Evolutionary conservation across 2,797 vertebrate genomes (phyloP), one percentile per base, ranked within the genome.

Genomic region (Siniperca obscura): DNA sequence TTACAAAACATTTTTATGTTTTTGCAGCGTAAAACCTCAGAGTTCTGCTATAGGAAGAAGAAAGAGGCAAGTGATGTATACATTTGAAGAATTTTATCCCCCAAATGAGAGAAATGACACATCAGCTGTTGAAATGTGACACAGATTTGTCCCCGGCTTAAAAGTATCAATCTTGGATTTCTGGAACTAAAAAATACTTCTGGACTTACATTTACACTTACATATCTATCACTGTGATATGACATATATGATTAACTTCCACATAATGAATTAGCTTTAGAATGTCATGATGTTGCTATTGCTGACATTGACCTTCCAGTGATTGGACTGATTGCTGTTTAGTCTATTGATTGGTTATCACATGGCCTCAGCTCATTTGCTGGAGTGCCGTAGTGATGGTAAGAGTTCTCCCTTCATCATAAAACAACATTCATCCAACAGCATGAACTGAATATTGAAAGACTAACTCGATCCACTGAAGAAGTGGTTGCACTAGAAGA

Each of bases 341-440:
- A 80, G n/a, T 16, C 22, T 74, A 66, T 78, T 56, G 80, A 83
- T 78, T 2, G 9, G 48, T 19, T n/a, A 12, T 72, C 59, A 48
- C 44, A 12, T 21, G 56, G 34, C 69, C 40, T 76, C 46, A 8
- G 25, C 61, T 81, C 56, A 64, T 66, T 75, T 55, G 25, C 25
- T 64, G 34, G 40, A 72, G 50, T 4, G 34, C 73, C 64, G 80
- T 1, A 16, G 21, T 1, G 9, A 56, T 16, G n/a, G 44, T 16
- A 12, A 52, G 36, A 72, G 9, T 55, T 44, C 65, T 46, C 52
- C 22, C 27, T 11, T 30, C 59, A 27, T 16, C 44, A 67, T 60
- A 22, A 79, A 82, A 70, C 56, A 2, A 40, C 48, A 62, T 27
- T 62, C 17, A 36, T 22, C 27, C 21, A 38, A 21, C 25, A 46